Evolutionary conservation across 2,888 invertebrate species (phyloP).

Genomic region (Amorpha juglandis): DNA sequence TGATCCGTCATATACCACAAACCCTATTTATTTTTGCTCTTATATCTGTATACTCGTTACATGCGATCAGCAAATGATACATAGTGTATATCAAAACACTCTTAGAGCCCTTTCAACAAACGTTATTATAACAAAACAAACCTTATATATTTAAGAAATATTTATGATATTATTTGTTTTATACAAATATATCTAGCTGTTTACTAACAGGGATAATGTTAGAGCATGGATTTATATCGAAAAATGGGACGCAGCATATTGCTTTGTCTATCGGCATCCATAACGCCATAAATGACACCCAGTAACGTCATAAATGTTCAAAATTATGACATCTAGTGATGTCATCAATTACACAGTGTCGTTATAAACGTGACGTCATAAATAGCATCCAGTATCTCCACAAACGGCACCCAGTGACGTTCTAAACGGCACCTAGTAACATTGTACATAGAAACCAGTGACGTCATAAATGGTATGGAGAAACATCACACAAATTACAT

Average conservation of each 20-base stretch:
- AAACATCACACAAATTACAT: too few species aligned
- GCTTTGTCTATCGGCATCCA: not conserved
- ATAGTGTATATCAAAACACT: slow-evolving; percentile 6
- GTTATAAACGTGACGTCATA: not conserved
- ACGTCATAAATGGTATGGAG: too few species aligned
- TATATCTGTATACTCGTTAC: slow-evolving; percentile 10
- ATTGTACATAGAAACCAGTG: too few species aligned
- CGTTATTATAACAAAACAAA: slow-evolving; percentile 18
- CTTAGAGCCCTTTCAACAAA: slow-evolving; percentile 8
- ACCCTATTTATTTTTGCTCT: slow-evolving; percentile 9
- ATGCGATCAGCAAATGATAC: slow-evolving; percentile 10
- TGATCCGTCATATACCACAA: slow-evolving; percentile 1
- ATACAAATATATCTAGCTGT: slow-evolving; percentile 18
- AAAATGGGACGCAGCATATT: not conserved
- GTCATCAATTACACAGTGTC: not conserved
- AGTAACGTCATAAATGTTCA: not conserved
- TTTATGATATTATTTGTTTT: slow-evolving; percentile 12
- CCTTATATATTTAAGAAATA: slow-evolving; percentile 19
- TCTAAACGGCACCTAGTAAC: not conserved
- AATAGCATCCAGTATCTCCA: too few species aligned
- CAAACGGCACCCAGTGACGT: not conserved
- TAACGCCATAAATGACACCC: not conserved
- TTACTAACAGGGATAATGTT: slow-evolving; percentile 9
- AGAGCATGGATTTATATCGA: slow-evolving; percentile 10
- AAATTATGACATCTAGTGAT: not conserved